Evolutionary conservation across 2,797 vertebrate species (phyloP).

Genomic region (Neolamprologus multifasciatus): DNA sequence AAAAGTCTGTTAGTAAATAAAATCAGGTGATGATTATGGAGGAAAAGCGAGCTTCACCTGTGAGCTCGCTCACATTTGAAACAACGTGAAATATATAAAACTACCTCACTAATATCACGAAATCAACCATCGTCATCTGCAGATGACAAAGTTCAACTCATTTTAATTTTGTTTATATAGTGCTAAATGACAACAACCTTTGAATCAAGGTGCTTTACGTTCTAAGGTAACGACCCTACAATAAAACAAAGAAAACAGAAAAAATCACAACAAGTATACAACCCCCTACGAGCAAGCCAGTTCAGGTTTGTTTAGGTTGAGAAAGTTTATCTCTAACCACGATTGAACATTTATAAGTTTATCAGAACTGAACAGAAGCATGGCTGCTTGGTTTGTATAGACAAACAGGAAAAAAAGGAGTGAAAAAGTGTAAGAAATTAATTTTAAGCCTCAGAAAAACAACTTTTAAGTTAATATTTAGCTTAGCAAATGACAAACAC

Average conservation of each 20-base stretch:
- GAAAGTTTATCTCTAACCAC: not conserved
- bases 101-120: not conserved
- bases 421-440: not conserved
- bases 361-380: not conserved
- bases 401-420: not conserved
- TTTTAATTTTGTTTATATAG: fast-evolving
- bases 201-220: not conserved
- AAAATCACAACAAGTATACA: not conserved
- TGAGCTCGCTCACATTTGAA: not conserved
- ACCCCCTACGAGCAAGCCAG: not conserved
- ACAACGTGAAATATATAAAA: not conserved
- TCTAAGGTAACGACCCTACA: not conserved
- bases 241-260: not conserved
- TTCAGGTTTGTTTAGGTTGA: not conserved
- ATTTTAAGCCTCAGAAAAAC: not conserved
- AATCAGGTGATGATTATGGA: not conserved
- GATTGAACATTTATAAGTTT: not conserved
- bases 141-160: not conserved
- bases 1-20: slow-evolving; percentile 41
- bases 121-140: not conserved
- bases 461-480: not conserved
- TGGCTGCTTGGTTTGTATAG: not conserved
- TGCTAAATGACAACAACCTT: not conserved
- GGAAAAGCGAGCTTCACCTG: not conserved
- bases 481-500: not conserved